Evolutionary conservation across 2,888 invertebrate genomes (phyloP), one percentile per base, ranked within the genome.

Genomic region (Taphrorychus bicolor): DNA sequence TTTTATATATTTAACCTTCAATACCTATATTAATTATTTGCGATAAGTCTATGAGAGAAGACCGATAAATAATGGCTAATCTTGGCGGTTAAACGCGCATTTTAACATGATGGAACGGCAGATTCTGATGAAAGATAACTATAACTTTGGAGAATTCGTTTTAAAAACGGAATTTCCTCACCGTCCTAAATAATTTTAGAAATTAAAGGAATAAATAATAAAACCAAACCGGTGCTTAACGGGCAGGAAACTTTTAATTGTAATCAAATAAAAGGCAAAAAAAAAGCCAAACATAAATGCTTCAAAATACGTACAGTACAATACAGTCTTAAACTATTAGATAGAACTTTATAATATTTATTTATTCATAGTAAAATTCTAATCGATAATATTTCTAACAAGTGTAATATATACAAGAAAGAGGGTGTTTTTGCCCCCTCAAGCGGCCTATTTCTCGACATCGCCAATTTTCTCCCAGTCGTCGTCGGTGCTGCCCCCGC

Each of bases 391-490:
- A 32, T 32, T 32, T 9, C 32, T n/a, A n/a, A n/a, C n/a, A n/a
- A n/a, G n/a, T n/a, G n/a, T n/a, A n/a, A 9, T 32, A 32, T 32
- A 11, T 32, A 32, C 32, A 32, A 32, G 32, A 32, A 32, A 2
- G 32, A 32, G 3, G 32, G 11, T 7, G 7, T 32, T 89, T 80
- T 3, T 2, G 32, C 32, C 11, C 32, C 7, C 24, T 32, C 32
- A 9, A 3, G 7, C 32, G 32, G 32, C 11, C 32, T 52, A 77
- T 73, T 79, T 79, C 52, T 79, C 79, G 56, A 75, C 67, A 63
- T 81, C 81, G 59, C 76, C 78, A 64, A 82, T 79, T 76, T 82
- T 82, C 73, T 82, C 83, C 83, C 83, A 83, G 70, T 84, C 84
- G 41, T 82, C 83, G 72, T 84, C 84, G 3, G 80, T 80, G 72